Evolutionary conservation across 53 echinoderm and acorn worm species (phyloP).

Genomic region (Temnopleurus reevesii): DNA sequence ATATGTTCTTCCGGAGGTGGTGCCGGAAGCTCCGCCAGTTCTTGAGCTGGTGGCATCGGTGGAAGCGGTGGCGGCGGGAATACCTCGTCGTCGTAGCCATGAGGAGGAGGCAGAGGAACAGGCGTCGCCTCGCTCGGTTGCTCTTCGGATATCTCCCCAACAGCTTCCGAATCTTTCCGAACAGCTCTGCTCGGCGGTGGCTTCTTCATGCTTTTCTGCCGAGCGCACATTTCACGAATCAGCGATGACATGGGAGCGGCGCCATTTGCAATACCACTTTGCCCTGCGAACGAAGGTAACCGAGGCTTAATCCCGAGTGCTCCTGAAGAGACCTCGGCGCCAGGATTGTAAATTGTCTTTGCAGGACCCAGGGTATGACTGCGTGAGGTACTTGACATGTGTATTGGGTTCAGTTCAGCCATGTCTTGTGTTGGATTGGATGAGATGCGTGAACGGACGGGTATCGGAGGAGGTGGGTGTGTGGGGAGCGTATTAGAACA

Average conservation of each 20-base stretch:
- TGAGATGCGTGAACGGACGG: neutral
- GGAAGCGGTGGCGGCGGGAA: neutral
- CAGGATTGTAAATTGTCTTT: neutral
- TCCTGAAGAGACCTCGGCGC: neutral
- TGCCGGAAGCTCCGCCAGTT: neutral
- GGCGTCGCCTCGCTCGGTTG: neutral
- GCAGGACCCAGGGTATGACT: neutral
- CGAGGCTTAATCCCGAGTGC: neutral
- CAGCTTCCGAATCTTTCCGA: neutral
- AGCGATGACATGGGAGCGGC: neutral
- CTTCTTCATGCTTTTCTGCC: neutral
- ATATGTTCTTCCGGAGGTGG: neutral
- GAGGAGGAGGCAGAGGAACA: neutral
- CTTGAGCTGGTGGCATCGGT: neutral
- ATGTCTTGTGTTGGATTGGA: neutral
- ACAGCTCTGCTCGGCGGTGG: neutral
- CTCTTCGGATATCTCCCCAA: neutral
- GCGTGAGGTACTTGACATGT: neutral
- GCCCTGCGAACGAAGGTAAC: neutral
- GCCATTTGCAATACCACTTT: no score
- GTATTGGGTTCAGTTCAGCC: neutral
- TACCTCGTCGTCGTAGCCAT: neutral
- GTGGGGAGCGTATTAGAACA: constrained; percentile 5
- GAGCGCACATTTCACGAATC: neutral
- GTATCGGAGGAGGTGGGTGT: neutral